These are phyloP conservation scores for Drosophila demipolita DNA, from an alignment of 2,888 invertebrate species.

Conservation along the genomic window DNA sequence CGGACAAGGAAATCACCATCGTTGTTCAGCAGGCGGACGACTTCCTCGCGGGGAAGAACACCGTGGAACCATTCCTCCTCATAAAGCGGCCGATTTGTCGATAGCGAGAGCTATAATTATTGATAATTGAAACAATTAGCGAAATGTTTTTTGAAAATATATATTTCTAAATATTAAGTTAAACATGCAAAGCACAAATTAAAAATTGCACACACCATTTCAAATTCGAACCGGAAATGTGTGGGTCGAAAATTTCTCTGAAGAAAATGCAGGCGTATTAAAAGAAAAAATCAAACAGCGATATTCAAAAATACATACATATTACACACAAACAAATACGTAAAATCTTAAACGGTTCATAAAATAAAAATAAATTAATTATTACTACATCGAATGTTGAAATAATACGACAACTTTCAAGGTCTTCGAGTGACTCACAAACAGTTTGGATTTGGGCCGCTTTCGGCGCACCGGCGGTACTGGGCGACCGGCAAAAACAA, in stretches of 20 bases:
- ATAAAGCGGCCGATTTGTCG: conserved; percentile 89
- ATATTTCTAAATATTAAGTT: conserved; percentile 44
- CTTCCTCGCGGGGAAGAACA: conserved; percentile 97
- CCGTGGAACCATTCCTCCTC: conserved; percentile 99
- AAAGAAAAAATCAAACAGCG: conserved; percentile 10
- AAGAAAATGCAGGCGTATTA: conserved; percentile 57
- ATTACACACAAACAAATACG: conserved; percentile 24
- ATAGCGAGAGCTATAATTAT: conserved; percentile 83
- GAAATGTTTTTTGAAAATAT: neutral
- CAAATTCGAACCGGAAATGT: conserved; percentile 64
- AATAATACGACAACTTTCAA: conserved; percentile 41
- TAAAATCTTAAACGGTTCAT: conserved; percentile 33
- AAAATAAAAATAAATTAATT: conserved; percentile 22
- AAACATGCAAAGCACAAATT: conserved; percentile 56
- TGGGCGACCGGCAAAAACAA: conserved; percentile 77
- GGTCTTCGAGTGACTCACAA: conserved; percentile 71
- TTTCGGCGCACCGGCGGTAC: conserved; percentile 83
- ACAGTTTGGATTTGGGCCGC: conserved; percentile 81
- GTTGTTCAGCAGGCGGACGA: conserved; percentile 94
- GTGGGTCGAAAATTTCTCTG: conserved; percentile 62
- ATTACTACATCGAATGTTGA: conserved; percentile 48
- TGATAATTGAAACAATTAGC: conserved; percentile 14
- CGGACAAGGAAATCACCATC: conserved; percentile 98
- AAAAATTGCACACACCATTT: conserved; percentile 60
- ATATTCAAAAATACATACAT: conserved; percentile 30